Percentiles rank a stretch among this genome's conserved stretches.
Conservation (phyloP, 1,140 invertebrate species). For the Lordiphosa mommai region DNA sequence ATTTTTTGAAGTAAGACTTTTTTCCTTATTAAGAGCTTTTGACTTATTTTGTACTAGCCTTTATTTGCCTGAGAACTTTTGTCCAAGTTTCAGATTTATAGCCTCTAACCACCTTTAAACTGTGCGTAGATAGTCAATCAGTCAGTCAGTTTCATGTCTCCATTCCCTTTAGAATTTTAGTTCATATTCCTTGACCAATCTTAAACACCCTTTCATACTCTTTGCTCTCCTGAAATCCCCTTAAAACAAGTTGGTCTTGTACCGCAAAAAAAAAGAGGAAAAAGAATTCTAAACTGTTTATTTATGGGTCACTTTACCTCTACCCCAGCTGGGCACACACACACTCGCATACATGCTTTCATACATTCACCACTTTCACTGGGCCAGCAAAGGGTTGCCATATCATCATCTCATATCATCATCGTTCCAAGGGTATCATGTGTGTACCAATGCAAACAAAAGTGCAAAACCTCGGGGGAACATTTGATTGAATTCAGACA, state of each 20-base stretch:
- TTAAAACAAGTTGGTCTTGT: neutral
- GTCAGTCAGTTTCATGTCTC: neutral
- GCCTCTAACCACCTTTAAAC: too few species aligned
- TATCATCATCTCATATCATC: conserved; percentile 29
- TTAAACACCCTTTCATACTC: conserved; percentile 6
- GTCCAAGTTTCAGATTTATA: too few species aligned
- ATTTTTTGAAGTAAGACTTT: too few species aligned
- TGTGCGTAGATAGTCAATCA: too few species aligned
- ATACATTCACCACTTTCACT: conserved; percentile 54
- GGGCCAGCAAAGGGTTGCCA: conserved; percentile 49
- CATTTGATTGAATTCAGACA: conserved; percentile 75
- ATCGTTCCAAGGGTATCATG: conserved; percentile 43
- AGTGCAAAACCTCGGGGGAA: conserved; percentile 69
- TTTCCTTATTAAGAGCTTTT: too few species aligned
- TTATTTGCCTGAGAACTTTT: too few species aligned
- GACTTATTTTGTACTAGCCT: too few species aligned
- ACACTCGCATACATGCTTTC: conserved; percentile 34
- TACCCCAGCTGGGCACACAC: conserved; percentile 48
- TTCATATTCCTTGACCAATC: neutral
- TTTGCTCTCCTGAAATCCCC: too few species aligned
- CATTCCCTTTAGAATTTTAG: neutral
- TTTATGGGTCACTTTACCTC: conserved; percentile 68
- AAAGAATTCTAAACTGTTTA: conserved; percentile 56
- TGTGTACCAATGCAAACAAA: conserved; percentile 64
- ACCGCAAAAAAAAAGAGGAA: conserved; percentile 26